Evolutionary conservation across 1,140 invertebrate species (phyloP), one percentile per base, ranked within the genome.

Genomic region (Drosophila cardini): DNA sequence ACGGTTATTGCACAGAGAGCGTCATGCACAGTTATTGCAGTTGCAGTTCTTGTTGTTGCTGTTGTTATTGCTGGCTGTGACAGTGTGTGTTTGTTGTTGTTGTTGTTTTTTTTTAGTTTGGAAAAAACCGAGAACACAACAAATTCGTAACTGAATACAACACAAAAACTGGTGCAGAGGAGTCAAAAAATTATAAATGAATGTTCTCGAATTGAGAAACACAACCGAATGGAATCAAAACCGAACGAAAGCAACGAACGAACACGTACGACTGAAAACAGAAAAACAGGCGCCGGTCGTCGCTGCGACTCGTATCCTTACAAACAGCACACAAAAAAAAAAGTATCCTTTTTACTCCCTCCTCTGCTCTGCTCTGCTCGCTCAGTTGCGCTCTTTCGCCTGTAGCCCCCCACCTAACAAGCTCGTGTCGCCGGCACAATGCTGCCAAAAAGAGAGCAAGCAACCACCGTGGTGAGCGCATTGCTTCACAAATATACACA

Each of bases 191-290:
- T 91, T 89, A 91, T 84, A 91, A 91, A 91, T 91, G 90, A 91
- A 91, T 91, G 90, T 89, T 91, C 90, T 91, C 90, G 90, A 91
- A 89, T 52, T 52, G 84, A 89, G 84, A 89, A 89, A 89, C 84
- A 89, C 84, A 89, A 89, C 84, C 84, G 84, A 89, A 89, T 89
- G 80, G 84, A 89, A 89, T 89, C 86, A 89, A 90, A 90, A 91
- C 90, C 89, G 90, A 91, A 91, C 90, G 90, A 91, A 91, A 91
- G 90, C 90, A 91, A 91, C 90, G 90, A 90, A 91, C 90, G 90
- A 91, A 91, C 90, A 91, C 90, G 90, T 87, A 91, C 90, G 90
- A 91, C 90, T 91, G 85, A 91, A 60, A 45, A 45, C 15, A 43
- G 42, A 57, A 26, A 43, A 34, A 40, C 34, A 50, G 48, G 48